Conservation (phyloP, 1,140 invertebrate genomes). For the Pemphigus obesinymphae region DNA sequence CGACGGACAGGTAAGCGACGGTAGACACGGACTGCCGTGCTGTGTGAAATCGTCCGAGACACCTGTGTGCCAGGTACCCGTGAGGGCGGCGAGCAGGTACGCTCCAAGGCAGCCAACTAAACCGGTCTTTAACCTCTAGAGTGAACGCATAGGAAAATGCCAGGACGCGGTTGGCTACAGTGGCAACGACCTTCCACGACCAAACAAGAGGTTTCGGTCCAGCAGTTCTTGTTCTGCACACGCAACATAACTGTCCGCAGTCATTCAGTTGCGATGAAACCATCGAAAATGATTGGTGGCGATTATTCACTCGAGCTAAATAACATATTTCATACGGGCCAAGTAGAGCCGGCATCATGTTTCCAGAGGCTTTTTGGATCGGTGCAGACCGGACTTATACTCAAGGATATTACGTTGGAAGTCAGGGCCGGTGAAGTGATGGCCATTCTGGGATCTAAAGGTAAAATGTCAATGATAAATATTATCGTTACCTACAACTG, state of each 20-base stretch:
- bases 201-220: constrained; percentile 24
- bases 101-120: constrained; percentile 31
- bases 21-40: background rate
- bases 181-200: constrained; percentile 19
- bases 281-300: constrained; percentile 62
- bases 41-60: constrained; percentile 29
- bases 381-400: constrained; percentile 73
- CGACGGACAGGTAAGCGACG: background rate
- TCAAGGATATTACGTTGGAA: constrained; percentile 85
- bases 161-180: constrained; percentile 30
- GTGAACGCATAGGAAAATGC: background rate
- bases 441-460: constrained; percentile 87
- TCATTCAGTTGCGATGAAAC: constrained; percentile 27
- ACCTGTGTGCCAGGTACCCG: background rate
- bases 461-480: constrained; percentile 50
- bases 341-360: constrained; percentile 74
- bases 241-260: constrained; percentile 1
- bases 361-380: constrained; percentile 71
- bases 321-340: constrained; percentile 83
- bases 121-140: constrained; percentile 29
- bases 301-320: constrained; percentile 82
- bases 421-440: constrained; percentile 87
- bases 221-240: constrained; percentile 39
- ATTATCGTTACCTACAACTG: background rate
- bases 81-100: constrained; percentile 17